Base-by-base conservation (phyloP, 2,797 vertebrate genomes). In the Lagocephalus sceleratus region DNA sequence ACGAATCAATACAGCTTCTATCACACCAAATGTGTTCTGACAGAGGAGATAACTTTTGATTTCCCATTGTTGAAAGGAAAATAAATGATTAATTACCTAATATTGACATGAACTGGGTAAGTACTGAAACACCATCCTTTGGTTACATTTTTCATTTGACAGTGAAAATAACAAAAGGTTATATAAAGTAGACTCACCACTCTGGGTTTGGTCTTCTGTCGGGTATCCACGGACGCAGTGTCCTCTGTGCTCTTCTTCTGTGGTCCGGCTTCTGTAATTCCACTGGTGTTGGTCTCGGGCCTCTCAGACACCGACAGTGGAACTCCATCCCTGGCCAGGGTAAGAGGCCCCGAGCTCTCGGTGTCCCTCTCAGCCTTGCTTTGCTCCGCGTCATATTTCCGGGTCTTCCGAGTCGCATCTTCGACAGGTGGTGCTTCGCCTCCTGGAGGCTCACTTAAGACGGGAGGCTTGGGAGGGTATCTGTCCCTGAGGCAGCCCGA, bases 391-490 rank as follows among this genome's bases (percentile, higher is more conserved):
- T 93, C 92, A 76, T 94, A 95, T 49, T 90, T 92, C 75, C 95
- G 93, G 42, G 93, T 94, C 70, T 90, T 92, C 75, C 95, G 93
- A 41, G 93, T 94, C 69, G 93, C 94, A 46, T 95, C 93, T 79
- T 96, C 93, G 49, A 97, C 74, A 0, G 92, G 94, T 0, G 94
- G 94, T 1, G 89, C 85, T 35, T 92, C 90, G 0, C 89, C 81
- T 3, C 66, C 66, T 0, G 87, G 60, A 64, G 84, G 62, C 53
- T 90, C 91, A 0, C 80, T 67, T 1, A 76, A 81, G 8, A 71
- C 65, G 21, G 76, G 0, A 5, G 85, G 66, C 32, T 92, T 87
- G 0, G 81, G 75, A 0, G 68, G 3, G 0, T 77, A 73, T 12
- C 60, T 51, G 10, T 76, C 57, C 4, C 74, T 16, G 2, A 8